Conservation (phyloP, 2,113 vertebrate genomes). For the Condylura cristata region DNA sequence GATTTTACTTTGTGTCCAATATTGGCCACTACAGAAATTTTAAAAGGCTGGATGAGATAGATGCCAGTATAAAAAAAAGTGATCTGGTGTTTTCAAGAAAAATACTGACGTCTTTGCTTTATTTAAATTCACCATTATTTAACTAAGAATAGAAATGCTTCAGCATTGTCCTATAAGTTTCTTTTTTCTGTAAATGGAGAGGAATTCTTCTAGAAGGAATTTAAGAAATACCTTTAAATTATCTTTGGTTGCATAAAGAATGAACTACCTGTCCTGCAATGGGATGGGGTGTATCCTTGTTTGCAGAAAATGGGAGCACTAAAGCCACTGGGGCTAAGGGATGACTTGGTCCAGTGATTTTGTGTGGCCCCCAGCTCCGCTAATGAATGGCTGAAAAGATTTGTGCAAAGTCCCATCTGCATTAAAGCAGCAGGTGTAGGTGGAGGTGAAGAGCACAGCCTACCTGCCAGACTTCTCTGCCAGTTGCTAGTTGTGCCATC, state of each 20-base stretch:
- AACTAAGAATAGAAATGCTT: not conserved
- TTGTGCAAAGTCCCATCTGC: rapidly evolving
- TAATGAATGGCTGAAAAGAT: not conserved
- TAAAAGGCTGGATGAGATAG: not conserved
- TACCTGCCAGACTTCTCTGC: not conserved
- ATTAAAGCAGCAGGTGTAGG: rapidly evolving
- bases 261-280: not conserved
- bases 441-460: not conserved
- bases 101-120: not conserved
- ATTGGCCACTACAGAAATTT: not conserved
- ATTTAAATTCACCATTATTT: not conserved
- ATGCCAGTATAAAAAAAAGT: not conserved
- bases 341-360: not conserved
- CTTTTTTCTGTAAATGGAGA: not conserved
- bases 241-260: not conserved
- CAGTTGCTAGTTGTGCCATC: rapidly evolving
- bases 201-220: not conserved
- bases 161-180: not conserved
- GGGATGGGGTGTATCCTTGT: too few relatives aligned
- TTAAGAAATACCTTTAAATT: not conserved
- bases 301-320: not conserved
- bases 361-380: not conserved
- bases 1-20: not conserved
- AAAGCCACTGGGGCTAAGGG: not conserved
- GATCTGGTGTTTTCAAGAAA: not conserved